These are phyloP conservation scores for Apoda limacodes DNA, from an alignment of 2,888 invertebrate genomes.

Conservation along the genomic window DNA sequence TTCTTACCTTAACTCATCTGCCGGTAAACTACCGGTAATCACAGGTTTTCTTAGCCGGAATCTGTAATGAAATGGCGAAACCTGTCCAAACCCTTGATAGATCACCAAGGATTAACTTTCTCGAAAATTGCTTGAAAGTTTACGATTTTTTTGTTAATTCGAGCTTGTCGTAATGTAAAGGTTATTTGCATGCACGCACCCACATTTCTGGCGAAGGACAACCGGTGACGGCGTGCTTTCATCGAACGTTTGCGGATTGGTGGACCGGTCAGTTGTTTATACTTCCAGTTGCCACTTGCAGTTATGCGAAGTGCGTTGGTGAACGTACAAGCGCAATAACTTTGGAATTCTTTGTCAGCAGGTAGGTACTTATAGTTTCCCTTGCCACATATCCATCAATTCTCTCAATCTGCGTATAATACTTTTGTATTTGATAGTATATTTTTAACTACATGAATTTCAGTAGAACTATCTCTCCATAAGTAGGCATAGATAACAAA, in stretches of 20 bases:
- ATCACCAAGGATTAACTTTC: constrained; percentile 61
- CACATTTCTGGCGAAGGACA: constrained; percentile 40
- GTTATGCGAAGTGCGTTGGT: too few relatives aligned
- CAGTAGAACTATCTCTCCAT: too few relatives aligned
- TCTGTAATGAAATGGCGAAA: constrained; percentile 50
- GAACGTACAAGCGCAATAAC: too few relatives aligned
- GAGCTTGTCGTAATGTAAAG: too few relatives aligned
- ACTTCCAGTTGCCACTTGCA: constrained; percentile 28
- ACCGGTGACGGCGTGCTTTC: constrained; percentile 39
- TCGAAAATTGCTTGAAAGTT: constrained; percentile 62
- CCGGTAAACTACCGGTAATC: constrained; percentile 56
- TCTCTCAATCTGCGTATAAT: too few relatives aligned
- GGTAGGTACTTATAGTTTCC: too few relatives aligned
- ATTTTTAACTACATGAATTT: too few relatives aligned
- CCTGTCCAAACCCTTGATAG: constrained; percentile 46
- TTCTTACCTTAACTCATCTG: constrained; percentile 65
- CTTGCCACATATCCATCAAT: too few relatives aligned
- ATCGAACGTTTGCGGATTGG: constrained; percentile 26
- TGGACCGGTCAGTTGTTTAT: constrained; percentile 31
- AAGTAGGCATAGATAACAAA: too few relatives aligned
- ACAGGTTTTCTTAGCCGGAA: constrained; percentile 41
- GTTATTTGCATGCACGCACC: constrained; percentile 25
- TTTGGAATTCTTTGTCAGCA: too few relatives aligned
- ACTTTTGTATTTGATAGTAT: too few relatives aligned
- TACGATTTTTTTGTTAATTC: too few relatives aligned